These are phyloP conservation scores for Arvicanthis niloticus DNA, from an alignment of 2,113 vertebrate species.

Conservation along the genomic window DNA sequence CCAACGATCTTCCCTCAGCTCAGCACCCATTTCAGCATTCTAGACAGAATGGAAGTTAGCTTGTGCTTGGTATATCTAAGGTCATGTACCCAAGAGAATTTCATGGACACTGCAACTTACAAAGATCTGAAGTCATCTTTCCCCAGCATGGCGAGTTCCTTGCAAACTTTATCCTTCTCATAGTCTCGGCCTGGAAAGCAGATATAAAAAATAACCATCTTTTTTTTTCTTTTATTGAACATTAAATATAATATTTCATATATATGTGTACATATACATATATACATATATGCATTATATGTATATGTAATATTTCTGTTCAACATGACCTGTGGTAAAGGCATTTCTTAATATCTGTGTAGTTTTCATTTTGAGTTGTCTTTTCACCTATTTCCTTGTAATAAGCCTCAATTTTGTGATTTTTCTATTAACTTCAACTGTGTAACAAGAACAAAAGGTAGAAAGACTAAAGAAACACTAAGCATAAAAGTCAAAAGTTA, in stretches of 20 bases:
- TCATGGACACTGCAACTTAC: constrained; percentile 79
- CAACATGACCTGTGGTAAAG: not conserved
- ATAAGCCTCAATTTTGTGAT: not conserved
- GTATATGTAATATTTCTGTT: not conserved
- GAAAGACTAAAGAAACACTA: not conserved
- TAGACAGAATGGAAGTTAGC: not conserved
- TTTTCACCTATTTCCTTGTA: not conserved
- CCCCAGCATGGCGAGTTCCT: constrained; percentile 83
- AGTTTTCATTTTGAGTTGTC: not conserved
- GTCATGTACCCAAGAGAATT: not conserved
- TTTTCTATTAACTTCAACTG: not conserved
- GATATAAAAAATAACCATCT: constrained; percentile 44
- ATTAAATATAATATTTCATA: not conserved
- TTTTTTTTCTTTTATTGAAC: not conserved
- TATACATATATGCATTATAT: too few species aligned
- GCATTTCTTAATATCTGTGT: not conserved
- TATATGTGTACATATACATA: not conserved
- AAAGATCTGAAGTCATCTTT: constrained; percentile 86
- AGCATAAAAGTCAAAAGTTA: not conserved
- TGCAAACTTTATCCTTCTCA: constrained; percentile 87
- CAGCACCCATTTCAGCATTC: not conserved
- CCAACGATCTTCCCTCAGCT: not conserved
- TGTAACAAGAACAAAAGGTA: not conserved
- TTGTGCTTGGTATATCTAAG: not conserved
- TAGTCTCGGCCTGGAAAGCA: constrained; percentile 84